Conservation (phyloP, 2,888 invertebrate species). For the Allolobophora icterica region DNA sequence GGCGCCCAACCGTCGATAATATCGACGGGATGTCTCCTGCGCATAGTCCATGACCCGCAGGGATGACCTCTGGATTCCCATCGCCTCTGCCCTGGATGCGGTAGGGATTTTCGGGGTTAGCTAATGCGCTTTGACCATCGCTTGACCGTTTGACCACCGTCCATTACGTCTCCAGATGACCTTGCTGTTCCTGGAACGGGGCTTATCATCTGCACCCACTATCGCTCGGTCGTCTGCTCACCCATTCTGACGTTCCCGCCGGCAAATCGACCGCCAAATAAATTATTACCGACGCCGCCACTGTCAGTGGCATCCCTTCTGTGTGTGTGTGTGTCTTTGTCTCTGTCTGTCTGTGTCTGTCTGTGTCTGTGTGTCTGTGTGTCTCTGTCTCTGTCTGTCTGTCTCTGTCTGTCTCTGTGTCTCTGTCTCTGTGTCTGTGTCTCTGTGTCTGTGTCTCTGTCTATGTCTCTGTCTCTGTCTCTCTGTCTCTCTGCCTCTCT, state of each 20-base stretch:
- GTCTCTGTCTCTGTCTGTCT: not conserved
- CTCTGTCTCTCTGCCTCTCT: not conserved
- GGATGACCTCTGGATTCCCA: slow-evolving; percentile 7
- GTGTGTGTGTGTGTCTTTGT: not conserved
- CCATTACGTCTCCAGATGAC: not conserved
- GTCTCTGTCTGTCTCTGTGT: not conserved
- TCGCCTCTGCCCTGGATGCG: not conserved
- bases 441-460: not conserved
- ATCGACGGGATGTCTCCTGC: not conserved
- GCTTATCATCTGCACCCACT: not conserved
- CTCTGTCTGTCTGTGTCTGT: not conserved
- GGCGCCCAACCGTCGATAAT: not conserved
- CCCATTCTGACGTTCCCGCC: not conserved
- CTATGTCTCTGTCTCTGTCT: not conserved
- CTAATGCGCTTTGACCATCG: slow-evolving; percentile 4
- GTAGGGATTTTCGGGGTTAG: not conserved
- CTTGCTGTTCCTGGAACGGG: not conserved
- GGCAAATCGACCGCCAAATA: slow-evolving; percentile 10
- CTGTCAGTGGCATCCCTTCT: not conserved
- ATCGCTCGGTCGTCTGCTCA: not conserved
- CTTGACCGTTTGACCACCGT: slow-evolving; percentile 17
- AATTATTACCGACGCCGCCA: not conserved
- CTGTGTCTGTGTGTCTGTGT: not conserved
- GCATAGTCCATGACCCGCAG: not conserved
- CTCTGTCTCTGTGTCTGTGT: not conserved